Conservation (phyloP, 2,113 vertebrate species). For the Apodemus sylvaticus region DNA sequence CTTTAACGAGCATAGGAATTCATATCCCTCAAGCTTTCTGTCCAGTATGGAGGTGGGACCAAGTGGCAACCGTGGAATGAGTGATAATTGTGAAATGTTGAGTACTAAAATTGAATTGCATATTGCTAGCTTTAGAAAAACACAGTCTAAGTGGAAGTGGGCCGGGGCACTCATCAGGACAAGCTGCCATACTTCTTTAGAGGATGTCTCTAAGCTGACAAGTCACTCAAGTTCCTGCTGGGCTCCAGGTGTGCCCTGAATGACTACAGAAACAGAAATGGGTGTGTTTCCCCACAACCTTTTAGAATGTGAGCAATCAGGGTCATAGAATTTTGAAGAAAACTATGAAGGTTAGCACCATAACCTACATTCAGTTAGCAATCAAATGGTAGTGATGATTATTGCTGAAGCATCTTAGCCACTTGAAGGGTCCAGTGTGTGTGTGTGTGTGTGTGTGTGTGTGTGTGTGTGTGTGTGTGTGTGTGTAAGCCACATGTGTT, state of each 20-base stretch:
- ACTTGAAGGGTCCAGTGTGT: too few relatives aligned
- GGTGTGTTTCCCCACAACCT: not conserved
- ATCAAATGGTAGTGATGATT: not conserved
- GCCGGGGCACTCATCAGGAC: not conserved
- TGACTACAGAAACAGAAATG: not conserved
- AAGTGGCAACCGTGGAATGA: not conserved
- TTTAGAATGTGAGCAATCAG: not conserved
- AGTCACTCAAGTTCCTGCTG: conserved; percentile 56
- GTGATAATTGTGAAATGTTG: not conserved
- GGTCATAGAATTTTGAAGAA: not conserved
- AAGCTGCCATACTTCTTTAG: not conserved
- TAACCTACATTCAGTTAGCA: not conserved
- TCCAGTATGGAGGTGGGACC: not conserved
- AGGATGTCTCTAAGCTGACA: not conserved
- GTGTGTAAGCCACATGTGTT: not conserved
- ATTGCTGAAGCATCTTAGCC: not conserved
- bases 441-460: not conserved
- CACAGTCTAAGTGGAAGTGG: not conserved
- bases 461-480: not conserved
- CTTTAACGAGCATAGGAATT: not conserved
- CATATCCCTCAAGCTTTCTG: not conserved
- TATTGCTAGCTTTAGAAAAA: not conserved
- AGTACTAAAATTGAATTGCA: not conserved
- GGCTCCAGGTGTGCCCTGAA: not conserved
- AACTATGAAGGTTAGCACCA: not conserved